A percentile compares a stretch with the other conserved stretches of the same genome.
phyloP scores from a whole-genome alignment of 2,888 invertebrate genomes.

The Philhelius pedissequus region DNA sequence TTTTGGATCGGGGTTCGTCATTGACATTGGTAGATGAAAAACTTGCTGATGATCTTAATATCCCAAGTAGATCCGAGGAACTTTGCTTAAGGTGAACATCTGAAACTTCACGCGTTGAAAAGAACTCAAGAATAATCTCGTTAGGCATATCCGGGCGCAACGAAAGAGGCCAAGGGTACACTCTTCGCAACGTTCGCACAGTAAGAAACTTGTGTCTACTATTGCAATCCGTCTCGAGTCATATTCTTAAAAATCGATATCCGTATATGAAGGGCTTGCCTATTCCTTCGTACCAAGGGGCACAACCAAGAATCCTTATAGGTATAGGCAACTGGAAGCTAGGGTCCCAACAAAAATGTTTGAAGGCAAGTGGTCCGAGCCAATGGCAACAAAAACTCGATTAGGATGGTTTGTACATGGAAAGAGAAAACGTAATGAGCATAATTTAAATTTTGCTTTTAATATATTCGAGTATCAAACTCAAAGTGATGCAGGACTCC shows the following conservation, averaged over 20 bases:
- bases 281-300: not conserved
- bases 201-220: too few relatives aligned
- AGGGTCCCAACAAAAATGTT: not conserved
- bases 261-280: not conserved
- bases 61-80: not conserved
- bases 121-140: not conserved
- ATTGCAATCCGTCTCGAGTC: not conserved
- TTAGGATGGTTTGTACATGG: conserved; percentile 12
- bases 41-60: not conserved
- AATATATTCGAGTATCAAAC: not conserved
- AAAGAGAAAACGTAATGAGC: not conserved
- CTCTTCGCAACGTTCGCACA: too few relatives aligned
- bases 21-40: not conserved
- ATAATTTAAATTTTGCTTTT: not conserved
- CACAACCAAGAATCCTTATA: conserved; percentile 20
- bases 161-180: not conserved
- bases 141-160: not conserved
- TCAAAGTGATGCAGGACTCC: not conserved
- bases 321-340: conserved; percentile 18
- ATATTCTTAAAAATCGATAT: conserved; percentile 7
- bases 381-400: conserved; percentile 11
- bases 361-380: not conserved
- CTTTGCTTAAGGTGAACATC: not conserved
- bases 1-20: not conserved
- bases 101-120: not conserved